Percentiles rank a stretch among this genome's conserved stretches.
Evolutionary conservation across 2,888 invertebrate genomes (phyloP).

Genomic region (Pelosia muscerda): DNA sequence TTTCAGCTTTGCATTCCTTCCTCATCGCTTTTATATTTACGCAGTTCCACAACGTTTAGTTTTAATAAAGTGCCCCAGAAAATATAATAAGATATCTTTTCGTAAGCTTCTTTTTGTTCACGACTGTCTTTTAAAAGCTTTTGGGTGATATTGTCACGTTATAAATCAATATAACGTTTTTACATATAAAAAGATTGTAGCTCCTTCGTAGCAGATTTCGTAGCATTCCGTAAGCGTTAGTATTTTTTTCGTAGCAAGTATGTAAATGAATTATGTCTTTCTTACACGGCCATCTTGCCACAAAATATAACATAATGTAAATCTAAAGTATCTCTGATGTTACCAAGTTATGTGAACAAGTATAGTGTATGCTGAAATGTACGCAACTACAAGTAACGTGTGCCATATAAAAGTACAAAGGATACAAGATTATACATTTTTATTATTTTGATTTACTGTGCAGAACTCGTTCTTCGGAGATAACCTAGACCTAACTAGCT

Average conservation of each 20-base stretch:
- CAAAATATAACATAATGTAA: slow-evolving; percentile 11
- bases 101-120: slow-evolving; percentile 40
- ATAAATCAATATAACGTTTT: slow-evolving; percentile 32
- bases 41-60: slow-evolving; percentile 50
- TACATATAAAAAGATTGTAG: slow-evolving; percentile 26
- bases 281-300: not conserved
- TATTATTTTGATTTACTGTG: slow-evolving; percentile 43
- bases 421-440: too few species aligned
- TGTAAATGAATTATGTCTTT: not conserved
- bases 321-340: slow-evolving; percentile 36
- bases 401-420: slow-evolving; percentile 34
- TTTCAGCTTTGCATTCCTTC: slow-evolving; percentile 39
- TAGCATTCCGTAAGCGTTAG: slow-evolving; percentile 1
- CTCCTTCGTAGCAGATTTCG: slow-evolving; percentile 10
- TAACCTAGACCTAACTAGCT: too few species aligned
- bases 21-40: slow-evolving; percentile 42
- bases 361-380: slow-evolving; percentile 32
- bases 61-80: slow-evolving; percentile 46
- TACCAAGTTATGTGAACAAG: slow-evolving; percentile 44
- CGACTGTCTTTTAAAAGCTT: slow-evolving; percentile 32
- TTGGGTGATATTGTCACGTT: slow-evolving; percentile 29
- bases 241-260: not conserved
- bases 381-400: slow-evolving; percentile 38
- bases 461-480: too few species aligned
- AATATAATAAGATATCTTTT: slow-evolving; percentile 39